phyloP scores from a whole-genome alignment of 2,113 vertebrate genomes.

The Miniopterus natalensis region DNA sequence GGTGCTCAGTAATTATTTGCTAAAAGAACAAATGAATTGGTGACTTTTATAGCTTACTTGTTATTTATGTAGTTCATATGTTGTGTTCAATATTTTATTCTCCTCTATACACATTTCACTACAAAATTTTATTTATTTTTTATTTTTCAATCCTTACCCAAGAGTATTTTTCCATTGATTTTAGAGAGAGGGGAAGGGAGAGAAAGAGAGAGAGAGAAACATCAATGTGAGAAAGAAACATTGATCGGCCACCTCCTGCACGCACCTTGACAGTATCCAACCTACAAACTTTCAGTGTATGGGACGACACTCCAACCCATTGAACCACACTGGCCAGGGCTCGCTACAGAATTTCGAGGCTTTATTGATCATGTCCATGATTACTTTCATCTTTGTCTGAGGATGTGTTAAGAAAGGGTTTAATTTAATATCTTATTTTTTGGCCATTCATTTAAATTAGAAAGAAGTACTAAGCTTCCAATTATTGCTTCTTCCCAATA shows the following conservation, averaged over 20 bases:
- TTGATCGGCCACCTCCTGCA: not conserved
- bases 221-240: not conserved
- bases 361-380: not conserved
- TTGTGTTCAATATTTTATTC: not conserved
- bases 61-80: not conserved
- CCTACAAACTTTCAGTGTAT: not conserved
- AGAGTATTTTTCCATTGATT: not conserved
- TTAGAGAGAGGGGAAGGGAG: not conserved
- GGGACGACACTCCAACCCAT: not conserved
- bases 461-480: not conserved
- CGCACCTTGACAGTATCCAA: not conserved
- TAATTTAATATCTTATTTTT: not conserved
- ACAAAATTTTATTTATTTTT: not conserved
- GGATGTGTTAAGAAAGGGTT: not conserved
- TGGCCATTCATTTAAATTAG: constrained; percentile 19
- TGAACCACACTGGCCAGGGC: not conserved
- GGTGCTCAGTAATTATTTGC: not conserved
- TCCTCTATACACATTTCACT: not conserved
- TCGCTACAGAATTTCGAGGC: not conserved
- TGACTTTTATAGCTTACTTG: not conserved
- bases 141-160: not conserved
- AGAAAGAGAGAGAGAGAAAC: no score
- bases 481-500: constrained; percentile 22
- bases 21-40: not conserved
- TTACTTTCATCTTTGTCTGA: not conserved